Evolutionary conservation across 1,140 invertebrate species (phyloP).

Genomic region (Drosophila littoralis): DNA sequence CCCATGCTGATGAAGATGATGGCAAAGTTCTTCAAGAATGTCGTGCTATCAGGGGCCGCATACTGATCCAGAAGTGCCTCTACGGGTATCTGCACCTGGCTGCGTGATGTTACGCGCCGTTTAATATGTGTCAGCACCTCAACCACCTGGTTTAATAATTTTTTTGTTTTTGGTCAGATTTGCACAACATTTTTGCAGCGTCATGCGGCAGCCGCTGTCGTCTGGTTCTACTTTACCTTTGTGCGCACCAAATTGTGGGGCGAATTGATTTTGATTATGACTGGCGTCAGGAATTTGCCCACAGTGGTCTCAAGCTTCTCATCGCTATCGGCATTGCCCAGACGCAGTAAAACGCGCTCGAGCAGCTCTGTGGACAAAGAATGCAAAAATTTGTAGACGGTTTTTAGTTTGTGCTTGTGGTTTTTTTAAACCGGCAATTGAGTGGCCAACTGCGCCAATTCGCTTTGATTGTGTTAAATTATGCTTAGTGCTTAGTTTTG

Average conservation of each 20-base stretch:
- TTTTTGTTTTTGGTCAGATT: slow-evolving; percentile 34
- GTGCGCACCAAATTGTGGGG: slow-evolving; percentile 93
- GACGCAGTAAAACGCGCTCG: slow-evolving; percentile 94
- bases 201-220: slow-evolving; percentile 30
- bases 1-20: slow-evolving; percentile 97
- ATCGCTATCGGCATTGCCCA: slow-evolving; percentile 94
- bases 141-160: slow-evolving; percentile 89
- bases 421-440: not conserved
- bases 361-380: slow-evolving; percentile 88
- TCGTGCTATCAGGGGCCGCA: slow-evolving; percentile 84
- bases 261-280: slow-evolving; percentile 94
- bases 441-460: not conserved
- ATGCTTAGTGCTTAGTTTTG: not conserved
- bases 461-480: not conserved
- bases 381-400: slow-evolving; percentile 21
- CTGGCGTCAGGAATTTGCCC: slow-evolving; percentile 94
- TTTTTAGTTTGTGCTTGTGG: not conserved
- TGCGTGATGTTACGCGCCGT: slow-evolving; percentile 93
- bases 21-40: slow-evolving; percentile 93
- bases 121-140: slow-evolving; percentile 97
- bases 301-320: slow-evolving; percentile 93
- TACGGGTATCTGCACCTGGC: slow-evolving; percentile 94
- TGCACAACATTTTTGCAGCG: slow-evolving; percentile 44
- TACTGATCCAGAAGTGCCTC: slow-evolving; percentile 93
- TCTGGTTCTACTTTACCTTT: slow-evolving; percentile 86